Evolutionary conservation across 2,113 vertebrate genomes (phyloP).

Genomic region (Hippocampus guttulatus): DNA sequence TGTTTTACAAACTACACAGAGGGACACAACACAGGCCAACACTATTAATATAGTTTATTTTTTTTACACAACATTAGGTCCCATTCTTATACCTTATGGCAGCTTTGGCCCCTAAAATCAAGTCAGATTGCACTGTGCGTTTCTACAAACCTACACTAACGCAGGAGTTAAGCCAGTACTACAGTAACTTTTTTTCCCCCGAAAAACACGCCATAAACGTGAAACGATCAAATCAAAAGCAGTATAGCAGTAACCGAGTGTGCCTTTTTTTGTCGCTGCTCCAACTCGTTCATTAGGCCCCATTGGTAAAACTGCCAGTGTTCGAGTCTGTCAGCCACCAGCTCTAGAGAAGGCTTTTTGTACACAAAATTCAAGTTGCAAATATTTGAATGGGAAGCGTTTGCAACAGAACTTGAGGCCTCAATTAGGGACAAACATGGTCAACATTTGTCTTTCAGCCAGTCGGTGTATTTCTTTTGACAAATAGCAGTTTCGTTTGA

Average conservation of each 20-base stretch:
- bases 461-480: background rate
- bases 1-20: conserved; percentile 82
- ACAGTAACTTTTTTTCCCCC: background rate
- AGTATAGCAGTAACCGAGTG: background rate
- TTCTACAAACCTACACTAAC: background rate
- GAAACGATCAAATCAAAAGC: background rate
- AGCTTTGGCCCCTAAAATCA: background rate
- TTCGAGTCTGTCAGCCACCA: background rate
- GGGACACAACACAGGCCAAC: background rate
- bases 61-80: background rate
- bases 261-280: background rate
- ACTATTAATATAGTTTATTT: background rate
- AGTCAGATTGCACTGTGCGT: background rate
- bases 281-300: background rate
- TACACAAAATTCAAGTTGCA: background rate
- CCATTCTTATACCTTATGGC: background rate
- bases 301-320: background rate
- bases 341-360: background rate
- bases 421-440: background rate
- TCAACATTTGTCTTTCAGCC: background rate
- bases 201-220: background rate
- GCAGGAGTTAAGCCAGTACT: background rate
- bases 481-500: background rate
- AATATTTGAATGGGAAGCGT: background rate
- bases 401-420: background rate